phyloP scores from a whole-genome alignment of 2,797 vertebrate genomes.

The Cirrhinus mrigala region DNA sequence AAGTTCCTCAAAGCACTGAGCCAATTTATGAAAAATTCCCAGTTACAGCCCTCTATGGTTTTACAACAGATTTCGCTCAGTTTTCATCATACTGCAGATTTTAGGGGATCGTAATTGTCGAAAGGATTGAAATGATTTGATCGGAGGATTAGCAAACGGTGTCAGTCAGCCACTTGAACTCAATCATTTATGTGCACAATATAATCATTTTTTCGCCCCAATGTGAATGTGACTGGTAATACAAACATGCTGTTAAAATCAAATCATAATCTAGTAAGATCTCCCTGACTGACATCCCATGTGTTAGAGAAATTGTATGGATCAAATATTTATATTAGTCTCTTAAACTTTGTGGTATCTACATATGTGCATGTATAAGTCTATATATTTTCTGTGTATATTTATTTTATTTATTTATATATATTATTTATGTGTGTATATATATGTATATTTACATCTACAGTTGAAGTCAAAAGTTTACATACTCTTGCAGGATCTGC shows the following conservation, averaged over 20 bases:
- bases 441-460: too few species aligned
- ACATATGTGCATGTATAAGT: too few species aligned
- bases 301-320: background rate
- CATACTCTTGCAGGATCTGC: too few species aligned
- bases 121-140: conserved; percentile 9
- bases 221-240: background rate
- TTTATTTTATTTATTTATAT: too few species aligned
- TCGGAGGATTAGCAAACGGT: background rate
- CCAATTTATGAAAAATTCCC: conserved; percentile 16
- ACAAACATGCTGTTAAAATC: background rate
- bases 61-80: conserved; percentile 19
- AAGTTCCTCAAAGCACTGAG: conserved; percentile 23
- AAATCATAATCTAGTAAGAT: background rate
- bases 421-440: too few species aligned
- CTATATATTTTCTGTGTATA: too few species aligned
- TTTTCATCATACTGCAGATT: conserved; percentile 31
- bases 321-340: background rate
- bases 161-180: conserved; percentile 10
- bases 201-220: background rate
- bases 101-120: background rate
- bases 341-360: background rate
- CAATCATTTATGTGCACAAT: conserved; percentile 10
- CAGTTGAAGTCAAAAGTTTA: too few species aligned
- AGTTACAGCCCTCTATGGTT: background rate
- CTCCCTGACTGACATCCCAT: background rate